Evolutionary conservation across 2,888 invertebrate genomes (phyloP).

Genomic region (Coenonympha glycerion): DNA sequence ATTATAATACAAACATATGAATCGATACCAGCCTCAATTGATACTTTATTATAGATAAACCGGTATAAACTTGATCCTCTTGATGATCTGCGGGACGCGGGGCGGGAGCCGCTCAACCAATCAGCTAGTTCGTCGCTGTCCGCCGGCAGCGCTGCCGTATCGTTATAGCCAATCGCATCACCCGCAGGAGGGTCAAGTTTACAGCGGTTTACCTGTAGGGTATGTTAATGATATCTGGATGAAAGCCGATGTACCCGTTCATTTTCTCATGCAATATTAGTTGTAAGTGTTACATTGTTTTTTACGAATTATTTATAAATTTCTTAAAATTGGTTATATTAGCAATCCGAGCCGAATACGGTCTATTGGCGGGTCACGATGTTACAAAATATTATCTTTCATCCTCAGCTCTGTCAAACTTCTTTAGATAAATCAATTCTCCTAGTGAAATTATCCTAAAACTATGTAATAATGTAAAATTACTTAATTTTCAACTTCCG

Average conservation of each 20-base stretch:
- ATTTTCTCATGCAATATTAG: constrained; percentile 75
- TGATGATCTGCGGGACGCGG: no score
- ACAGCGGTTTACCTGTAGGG: no score
- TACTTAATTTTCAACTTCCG: constrained; percentile 30
- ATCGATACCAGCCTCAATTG: constrained; percentile 14
- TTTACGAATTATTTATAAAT: constrained; percentile 68
- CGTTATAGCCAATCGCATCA: no score
- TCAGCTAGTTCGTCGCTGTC: no score
- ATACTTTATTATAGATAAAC: constrained; percentile 19
- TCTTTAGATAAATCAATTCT: constrained; percentile 17
- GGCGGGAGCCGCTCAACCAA: no score
- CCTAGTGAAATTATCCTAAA: constrained; percentile 21
- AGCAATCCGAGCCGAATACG: constrained; percentile 44
- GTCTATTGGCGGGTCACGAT: constrained; percentile 33
- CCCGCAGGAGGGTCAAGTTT: no score
- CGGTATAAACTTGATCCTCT: no score
- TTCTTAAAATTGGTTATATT: constrained; percentile 51
- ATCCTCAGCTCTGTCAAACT: neutral
- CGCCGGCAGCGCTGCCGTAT: no score
- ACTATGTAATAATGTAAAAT: constrained; percentile 6
- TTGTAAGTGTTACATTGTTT: constrained; percentile 75
- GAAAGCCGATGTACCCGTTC: constrained; percentile 44
- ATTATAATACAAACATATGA: constrained; percentile 31
- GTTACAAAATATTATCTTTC: neutral
- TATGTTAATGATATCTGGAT: constrained; percentile 12